These are phyloP conservation scores for Salminus brasiliensis DNA, from an alignment of 2,113 vertebrate species.

Conservation along the genomic window DNA sequence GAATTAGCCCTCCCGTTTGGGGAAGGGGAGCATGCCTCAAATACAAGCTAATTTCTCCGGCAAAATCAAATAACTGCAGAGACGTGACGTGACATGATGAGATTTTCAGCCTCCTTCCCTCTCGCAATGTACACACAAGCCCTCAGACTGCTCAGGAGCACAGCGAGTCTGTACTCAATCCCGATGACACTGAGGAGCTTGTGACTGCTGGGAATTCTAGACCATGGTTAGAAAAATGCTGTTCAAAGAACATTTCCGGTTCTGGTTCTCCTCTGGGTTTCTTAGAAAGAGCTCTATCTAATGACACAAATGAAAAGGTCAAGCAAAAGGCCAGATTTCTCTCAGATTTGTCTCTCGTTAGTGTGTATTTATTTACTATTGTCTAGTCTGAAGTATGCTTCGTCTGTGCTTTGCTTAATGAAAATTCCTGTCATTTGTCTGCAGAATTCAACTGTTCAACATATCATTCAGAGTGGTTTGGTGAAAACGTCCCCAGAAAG, in stretches of 20 bases:
- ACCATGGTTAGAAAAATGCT: too few relatives aligned
- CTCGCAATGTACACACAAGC: not conserved
- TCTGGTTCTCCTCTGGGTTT: not conserved
- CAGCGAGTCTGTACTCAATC: not conserved
- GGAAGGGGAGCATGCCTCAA: not conserved
- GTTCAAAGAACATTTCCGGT: too few relatives aligned
- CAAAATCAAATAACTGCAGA: not conserved
- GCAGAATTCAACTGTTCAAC: too few relatives aligned
- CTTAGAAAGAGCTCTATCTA: not conserved
- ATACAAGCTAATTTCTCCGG: not conserved
- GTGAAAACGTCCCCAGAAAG: too few relatives aligned
- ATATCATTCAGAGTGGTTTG: too few relatives aligned
- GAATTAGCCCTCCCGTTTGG: not conserved
- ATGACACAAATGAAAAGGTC: not conserved
- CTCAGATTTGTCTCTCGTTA: too few relatives aligned
- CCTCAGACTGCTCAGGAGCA: not conserved
- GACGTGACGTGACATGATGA: not conserved
- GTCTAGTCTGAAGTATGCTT: too few relatives aligned
- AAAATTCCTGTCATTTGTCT: too few relatives aligned
- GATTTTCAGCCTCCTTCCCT: not conserved
- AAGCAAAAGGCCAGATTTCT: not conserved
- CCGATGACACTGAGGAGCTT: not conserved
- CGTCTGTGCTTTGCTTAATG: too few relatives aligned
- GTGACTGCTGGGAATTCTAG: too few relatives aligned
- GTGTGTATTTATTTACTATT: too few relatives aligned